Conservation (phyloP, 2,113 vertebrate genomes). For the Leptodactylus fuscus region DNA sequence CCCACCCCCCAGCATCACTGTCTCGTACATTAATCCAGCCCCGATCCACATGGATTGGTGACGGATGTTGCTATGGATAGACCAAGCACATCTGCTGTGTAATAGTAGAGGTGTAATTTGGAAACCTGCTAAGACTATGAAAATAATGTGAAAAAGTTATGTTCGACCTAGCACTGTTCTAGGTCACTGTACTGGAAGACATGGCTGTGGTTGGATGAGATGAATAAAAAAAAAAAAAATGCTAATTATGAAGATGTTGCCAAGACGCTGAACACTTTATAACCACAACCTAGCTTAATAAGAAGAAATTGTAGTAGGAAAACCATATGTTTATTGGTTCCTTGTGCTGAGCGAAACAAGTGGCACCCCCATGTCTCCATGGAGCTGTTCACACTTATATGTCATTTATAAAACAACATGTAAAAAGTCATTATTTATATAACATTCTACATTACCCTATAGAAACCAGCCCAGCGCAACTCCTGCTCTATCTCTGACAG, state of each 20-base stretch:
- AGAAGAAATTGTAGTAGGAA: neutral
- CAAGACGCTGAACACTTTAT: neutral
- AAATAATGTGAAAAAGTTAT: neutral
- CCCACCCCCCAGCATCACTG: neutral
- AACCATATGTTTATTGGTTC: neutral
- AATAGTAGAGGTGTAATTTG: neutral
- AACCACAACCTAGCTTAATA: neutral
- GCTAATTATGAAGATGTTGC: neutral
- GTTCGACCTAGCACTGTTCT: neutral
- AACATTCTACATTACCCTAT: too few species aligned
- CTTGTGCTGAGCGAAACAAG: neutral
- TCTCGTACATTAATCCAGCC: slow-evolving; percentile 28
- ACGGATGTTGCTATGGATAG: neutral
- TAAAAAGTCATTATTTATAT: neutral
- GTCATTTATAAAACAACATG: neutral
- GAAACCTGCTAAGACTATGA: neutral
- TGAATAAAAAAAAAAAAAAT: neutral
- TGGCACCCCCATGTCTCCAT: neutral
- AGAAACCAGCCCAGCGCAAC: too few species aligned
- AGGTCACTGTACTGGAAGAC: neutral
- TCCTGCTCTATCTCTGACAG: too few species aligned
- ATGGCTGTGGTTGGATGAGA: neutral
- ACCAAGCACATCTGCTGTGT: neutral
- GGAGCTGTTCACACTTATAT: neutral
- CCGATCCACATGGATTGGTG: neutral